phyloP scores from a whole-genome alignment of 2,113 vertebrate species.

The Ovibos moschatus region DNA sequence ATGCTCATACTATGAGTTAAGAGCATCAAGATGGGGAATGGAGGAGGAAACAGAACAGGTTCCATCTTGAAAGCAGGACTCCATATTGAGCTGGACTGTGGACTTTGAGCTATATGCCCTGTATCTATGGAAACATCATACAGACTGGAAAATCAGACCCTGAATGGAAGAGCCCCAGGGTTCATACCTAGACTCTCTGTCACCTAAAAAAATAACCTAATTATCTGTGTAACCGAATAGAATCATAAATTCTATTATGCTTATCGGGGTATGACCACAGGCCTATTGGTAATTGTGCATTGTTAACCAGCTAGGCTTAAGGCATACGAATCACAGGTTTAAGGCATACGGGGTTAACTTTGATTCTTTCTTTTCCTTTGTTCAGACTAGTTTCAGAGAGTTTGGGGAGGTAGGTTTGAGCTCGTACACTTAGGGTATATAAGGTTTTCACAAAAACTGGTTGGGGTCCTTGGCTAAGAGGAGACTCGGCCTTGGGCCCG shows the following conservation, averaged over 20 bases:
- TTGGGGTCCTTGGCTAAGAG: background rate
- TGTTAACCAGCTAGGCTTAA: background rate
- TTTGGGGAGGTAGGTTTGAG: background rate
- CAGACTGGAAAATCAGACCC: background rate
- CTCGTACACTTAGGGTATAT: fast-evolving
- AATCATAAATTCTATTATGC: background rate
- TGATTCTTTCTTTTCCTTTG: background rate
- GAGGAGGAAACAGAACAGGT: background rate
- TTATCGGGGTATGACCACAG: background rate
- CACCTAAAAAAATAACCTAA: background rate
- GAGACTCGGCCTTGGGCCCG: background rate
- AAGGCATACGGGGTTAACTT: background rate
- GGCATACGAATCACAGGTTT: background rate
- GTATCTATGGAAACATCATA: background rate
- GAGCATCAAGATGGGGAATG: background rate
- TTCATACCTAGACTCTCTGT: background rate
- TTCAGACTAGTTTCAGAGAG: background rate
- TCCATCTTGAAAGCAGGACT: background rate
- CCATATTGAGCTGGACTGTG: background rate
- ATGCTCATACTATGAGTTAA: background rate
- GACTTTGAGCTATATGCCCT: background rate
- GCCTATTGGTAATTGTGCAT: background rate
- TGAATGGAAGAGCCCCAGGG: background rate
- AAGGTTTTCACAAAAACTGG: background rate
- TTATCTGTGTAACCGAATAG: background rate